Conservation (phyloP, 2,113 vertebrate genomes). For the Lepidothrix coronata region DNA sequence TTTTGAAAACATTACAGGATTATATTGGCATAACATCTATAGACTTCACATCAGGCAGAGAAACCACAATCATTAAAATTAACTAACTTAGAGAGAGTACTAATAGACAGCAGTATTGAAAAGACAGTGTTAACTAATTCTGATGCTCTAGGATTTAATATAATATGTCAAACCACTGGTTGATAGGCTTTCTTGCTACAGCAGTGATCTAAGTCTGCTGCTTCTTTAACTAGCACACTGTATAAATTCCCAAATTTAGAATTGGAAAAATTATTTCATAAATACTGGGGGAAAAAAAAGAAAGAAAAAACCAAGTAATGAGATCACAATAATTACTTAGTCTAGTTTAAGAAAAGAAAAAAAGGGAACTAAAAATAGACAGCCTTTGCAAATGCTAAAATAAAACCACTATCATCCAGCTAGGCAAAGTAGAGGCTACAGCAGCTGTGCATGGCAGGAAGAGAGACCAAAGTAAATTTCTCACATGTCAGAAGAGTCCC, state of each 20-base stretch:
- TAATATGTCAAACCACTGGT: not conserved
- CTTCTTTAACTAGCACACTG: not conserved
- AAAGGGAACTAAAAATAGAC: not conserved
- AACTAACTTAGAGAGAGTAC: not conserved
- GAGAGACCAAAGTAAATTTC: not conserved
- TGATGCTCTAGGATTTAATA: not conserved
- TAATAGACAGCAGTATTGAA: not conserved
- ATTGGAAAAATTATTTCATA: not conserved
- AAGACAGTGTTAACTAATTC: not conserved
- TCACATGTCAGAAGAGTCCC: not conserved
- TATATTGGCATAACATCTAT: not conserved
- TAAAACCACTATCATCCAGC: not conserved
- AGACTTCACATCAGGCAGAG: not conserved
- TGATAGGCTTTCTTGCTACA: not conserved
- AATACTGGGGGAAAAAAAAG: not conserved
- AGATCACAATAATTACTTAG: not conserved
- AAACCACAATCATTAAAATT: not conserved
- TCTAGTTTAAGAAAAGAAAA: not conserved
- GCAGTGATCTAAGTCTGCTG: not conserved
- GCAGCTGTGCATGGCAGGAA: not conserved
- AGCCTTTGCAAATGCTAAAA: not conserved
- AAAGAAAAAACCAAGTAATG: not conserved
- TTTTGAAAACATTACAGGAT: not conserved
- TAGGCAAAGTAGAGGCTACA: not conserved
- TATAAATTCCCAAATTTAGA: not conserved